Conservation (phyloP, 1,140 invertebrate species). For the Hirudo medicinalis region DNA sequence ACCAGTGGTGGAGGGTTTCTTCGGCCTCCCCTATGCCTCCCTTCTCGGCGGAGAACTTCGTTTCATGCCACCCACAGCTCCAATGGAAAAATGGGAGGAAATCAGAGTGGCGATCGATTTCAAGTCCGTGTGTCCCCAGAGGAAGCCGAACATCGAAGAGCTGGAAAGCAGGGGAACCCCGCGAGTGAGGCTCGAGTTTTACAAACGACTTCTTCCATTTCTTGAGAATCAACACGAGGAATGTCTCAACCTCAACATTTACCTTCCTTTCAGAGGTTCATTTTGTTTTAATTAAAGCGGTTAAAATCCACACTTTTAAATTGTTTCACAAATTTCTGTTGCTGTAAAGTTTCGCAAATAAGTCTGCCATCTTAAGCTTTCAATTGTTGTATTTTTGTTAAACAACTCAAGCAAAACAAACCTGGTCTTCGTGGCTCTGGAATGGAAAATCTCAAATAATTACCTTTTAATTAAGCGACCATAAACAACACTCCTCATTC, state of each 20-base stretch:
- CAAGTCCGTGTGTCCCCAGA: constrained; percentile 7
- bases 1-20: constrained; percentile 18
- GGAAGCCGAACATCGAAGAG: constrained; percentile 12
- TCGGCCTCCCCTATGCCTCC: constrained; percentile 21
- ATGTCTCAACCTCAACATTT: constrained; percentile 25
- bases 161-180: constrained; percentile 15
- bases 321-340: too few relatives aligned
- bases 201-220: constrained; percentile 20
- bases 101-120: not conserved
- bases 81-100: constrained; percentile 16
- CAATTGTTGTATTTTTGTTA: too few relatives aligned
- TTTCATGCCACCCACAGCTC: constrained; percentile 20
- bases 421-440: too few relatives aligned
- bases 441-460: too few relatives aligned
- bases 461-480: too few relatives aligned
- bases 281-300: too few relatives aligned
- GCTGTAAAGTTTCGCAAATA: too few relatives aligned
- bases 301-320: too few relatives aligned
- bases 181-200: constrained; percentile 14
- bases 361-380: too few relatives aligned
- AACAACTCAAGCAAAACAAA: too few relatives aligned
- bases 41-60: constrained; percentile 17
- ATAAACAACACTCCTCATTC: too few relatives aligned
- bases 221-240: constrained; percentile 24
- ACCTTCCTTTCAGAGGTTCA: constrained; percentile 22